Base-by-base conservation (phyloP, 2,113 vertebrate species). In the Thunnus thynnus region DNA sequence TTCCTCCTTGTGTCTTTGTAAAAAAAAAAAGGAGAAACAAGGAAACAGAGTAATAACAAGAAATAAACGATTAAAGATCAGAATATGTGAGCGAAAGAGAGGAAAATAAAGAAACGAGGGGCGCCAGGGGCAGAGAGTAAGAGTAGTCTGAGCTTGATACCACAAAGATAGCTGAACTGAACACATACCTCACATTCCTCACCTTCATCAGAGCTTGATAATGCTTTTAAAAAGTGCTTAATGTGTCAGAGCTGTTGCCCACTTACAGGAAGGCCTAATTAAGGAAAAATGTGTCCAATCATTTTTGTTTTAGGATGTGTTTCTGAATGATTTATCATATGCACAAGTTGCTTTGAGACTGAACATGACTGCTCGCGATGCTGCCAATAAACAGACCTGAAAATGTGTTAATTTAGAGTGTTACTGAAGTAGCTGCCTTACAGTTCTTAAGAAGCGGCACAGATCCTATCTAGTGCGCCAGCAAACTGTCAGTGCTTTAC, bases 151-250 rank as follows among this genome's bases (percentile, higher is more conserved):
- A 84, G 81, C 51, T 50, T 88, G 89, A 92, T 88, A 85, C 77
- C 73, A 47, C 65, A 85, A 82, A 86, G 86, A 90, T 85, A 91
- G 78, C 89, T 93, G 86, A 93, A 73, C 87, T 88, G 79, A 85
- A 83, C 74, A 92, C 95, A 92, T 97, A 90, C 91, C 95, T 97
- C 89, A 90, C 93, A 98, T 97, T 97, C 97, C 96, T 96, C 81
- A 78, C 91, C 94, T 95, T 93, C 96, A 96, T 81, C 93, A 92
- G 91, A 94, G 95, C 96, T 91, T 95, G 88, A 95, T 95, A 96
- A 95, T 95, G 93, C 89, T 89, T 92, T 84, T 95, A 94, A 95
- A 93, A 93, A 91, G 85, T 76, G 44, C 69, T 88, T 86, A 87
- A 91, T 91, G 86, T 83, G 87, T 83, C 87, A 14, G 27, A 54